Conservation (phyloP, 64 coral and sea anemone species). For the Actinia tenebrosa region DNA sequence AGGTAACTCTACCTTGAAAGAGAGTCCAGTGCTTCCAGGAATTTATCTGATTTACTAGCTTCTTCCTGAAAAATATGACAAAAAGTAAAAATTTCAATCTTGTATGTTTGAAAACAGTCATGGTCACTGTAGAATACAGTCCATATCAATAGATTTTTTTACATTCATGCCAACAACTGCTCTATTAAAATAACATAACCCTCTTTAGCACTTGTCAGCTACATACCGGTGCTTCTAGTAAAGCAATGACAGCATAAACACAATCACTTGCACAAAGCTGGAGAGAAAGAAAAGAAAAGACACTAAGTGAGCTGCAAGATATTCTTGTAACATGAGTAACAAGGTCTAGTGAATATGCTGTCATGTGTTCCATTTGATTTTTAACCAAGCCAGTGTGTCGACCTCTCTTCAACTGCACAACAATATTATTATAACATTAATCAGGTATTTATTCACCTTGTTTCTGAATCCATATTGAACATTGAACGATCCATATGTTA, state of each 20-base stretch:
- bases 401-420: too few species aligned
- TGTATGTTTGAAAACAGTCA: too few species aligned
- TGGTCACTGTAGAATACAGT: too few species aligned
- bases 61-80: slow-evolving; percentile 6
- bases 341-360: too few species aligned
- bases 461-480: slow-evolving; percentile 94
- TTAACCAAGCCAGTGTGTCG: too few species aligned
- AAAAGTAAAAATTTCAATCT: not conserved
- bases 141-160: not conserved
- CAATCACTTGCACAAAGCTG: slow-evolving; percentile 57
- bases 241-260: slow-evolving; percentile 53
- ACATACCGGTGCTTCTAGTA: slow-evolving; percentile 56
- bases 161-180: not conserved
- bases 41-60: slow-evolving; percentile 80
- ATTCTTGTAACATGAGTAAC: too few species aligned
- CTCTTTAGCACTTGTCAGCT: not conserved
- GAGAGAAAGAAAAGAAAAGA: not conserved
- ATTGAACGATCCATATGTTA: slow-evolving; percentile 89
- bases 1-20: slow-evolving; percentile 50
- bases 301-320: too few species aligned
- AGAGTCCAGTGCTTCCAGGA: slow-evolving; percentile 80
- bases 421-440: not conserved
- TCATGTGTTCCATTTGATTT: too few species aligned
- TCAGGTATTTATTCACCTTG: slow-evolving; percentile 50
- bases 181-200: too few species aligned